A percentile compares a stretch with the other conserved stretches of the same genome.
phyloP scores from a whole-genome alignment of 2,888 invertebrate species.

The Baronia brevicornis region DNA sequence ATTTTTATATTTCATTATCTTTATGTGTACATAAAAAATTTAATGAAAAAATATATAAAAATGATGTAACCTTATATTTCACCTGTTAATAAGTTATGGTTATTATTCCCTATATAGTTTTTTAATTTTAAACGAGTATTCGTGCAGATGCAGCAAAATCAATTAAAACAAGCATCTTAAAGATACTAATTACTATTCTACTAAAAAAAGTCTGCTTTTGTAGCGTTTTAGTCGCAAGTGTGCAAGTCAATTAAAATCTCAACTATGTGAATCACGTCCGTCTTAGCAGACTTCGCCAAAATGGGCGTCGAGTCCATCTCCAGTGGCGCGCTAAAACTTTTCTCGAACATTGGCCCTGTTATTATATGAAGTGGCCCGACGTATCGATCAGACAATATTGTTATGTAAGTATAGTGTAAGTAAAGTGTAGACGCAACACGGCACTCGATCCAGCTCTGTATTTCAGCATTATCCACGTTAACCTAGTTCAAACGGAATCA shows the following conservation, averaged over 20 bases:
- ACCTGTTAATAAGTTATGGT: too few relatives aligned
- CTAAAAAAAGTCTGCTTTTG: too few relatives aligned
- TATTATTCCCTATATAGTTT: too few relatives aligned
- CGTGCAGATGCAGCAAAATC: too few relatives aligned
- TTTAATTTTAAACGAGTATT: too few relatives aligned
- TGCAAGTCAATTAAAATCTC: not conserved
- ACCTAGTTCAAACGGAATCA: slow-evolving; percentile 24
- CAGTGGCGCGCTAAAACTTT: slow-evolving; percentile 38
- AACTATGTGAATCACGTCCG: slow-evolving; percentile 2
- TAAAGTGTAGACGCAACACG: slow-evolving; percentile 47
- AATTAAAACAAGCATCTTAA: too few relatives aligned
- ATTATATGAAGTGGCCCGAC: slow-evolving; percentile 49
- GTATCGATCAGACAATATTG: slow-evolving; percentile 68
- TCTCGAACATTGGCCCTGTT: slow-evolving; percentile 57
- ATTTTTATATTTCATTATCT: too few relatives aligned
- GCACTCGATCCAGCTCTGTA: slow-evolving; percentile 46
- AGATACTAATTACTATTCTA: too few relatives aligned
- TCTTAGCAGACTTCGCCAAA: slow-evolving; percentile 18
- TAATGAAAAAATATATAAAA: too few relatives aligned
- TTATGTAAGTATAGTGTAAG: slow-evolving; percentile 58
- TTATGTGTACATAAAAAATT: too few relatives aligned
- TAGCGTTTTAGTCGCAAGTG: not conserved
- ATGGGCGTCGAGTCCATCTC: slow-evolving; percentile 39
- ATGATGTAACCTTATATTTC: too few relatives aligned
- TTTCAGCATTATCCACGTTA: slow-evolving; percentile 25